These are phyloP conservation scores for Quadriops clusia DNA, from an alignment of 2,888 invertebrate species.

Conservation along the genomic window DNA sequence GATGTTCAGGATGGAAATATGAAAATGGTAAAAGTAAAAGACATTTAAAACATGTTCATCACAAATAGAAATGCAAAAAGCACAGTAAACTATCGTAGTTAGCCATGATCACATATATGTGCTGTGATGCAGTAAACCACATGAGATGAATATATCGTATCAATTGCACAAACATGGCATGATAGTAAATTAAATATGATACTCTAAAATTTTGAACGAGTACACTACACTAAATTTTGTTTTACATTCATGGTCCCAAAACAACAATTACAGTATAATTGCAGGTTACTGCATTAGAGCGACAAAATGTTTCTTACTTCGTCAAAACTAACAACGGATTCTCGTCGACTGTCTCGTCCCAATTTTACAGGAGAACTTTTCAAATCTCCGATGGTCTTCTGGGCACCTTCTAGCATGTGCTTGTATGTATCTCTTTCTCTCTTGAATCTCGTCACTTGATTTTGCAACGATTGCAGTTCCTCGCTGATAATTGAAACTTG, in stretches of 20 bases:
- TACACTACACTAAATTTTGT: too few relatives aligned
- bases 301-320: conserved; percentile 41
- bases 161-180: too few relatives aligned
- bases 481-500: conserved; percentile 70
- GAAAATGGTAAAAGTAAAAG: neutral
- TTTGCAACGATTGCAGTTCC: conserved; percentile 72
- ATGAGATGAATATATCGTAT: too few relatives aligned
- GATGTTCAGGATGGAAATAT: too few relatives aligned
- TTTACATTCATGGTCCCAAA: too few relatives aligned
- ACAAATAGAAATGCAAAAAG: neutral
- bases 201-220: too few relatives aligned
- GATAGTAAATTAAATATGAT: too few relatives aligned
- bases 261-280: too few relatives aligned
- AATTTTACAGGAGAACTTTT: conserved; percentile 45
- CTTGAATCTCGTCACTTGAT: conserved; percentile 69
- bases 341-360: conserved; percentile 39
- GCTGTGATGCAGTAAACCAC: too few relatives aligned
- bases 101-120: too few relatives aligned
- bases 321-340: conserved; percentile 61
- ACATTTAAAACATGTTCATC: neutral
- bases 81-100: too few relatives aligned
- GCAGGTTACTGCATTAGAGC: neutral
- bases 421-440: conserved; percentile 81
- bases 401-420: conserved; percentile 80
- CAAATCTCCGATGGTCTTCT: conserved; percentile 68